Conservation (phyloP, 1,140 invertebrate species). For the Camponotus pennsylvanicus region DNA sequence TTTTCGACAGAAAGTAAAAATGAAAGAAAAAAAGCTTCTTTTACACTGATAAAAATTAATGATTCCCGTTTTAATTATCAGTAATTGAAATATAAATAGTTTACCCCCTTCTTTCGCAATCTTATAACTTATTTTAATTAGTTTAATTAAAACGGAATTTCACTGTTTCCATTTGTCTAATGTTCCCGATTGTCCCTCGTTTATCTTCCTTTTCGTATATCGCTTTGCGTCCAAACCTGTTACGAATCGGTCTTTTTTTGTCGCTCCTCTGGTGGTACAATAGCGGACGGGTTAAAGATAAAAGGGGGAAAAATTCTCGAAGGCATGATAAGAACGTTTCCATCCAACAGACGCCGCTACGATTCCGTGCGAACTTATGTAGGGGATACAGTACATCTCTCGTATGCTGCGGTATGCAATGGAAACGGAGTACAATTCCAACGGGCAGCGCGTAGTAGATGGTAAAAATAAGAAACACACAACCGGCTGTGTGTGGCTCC, state of each 20-base stretch:
- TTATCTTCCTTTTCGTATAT: background rate
- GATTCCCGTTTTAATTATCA: background rate
- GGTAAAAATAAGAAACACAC: conserved; percentile 73
- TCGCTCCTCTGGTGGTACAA: background rate
- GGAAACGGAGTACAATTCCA: conserved; percentile 60
- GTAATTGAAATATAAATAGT: conserved; percentile 20
- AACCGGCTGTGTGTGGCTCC: conserved; percentile 60
- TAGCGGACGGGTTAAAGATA: conserved; percentile 16
- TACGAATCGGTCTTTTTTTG: conserved; percentile 11
- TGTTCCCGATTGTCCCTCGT: background rate
- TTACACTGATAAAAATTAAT: background rate
- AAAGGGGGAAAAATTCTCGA: conserved; percentile 49
- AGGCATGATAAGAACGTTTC: conserved; percentile 47
- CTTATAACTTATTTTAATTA: background rate
- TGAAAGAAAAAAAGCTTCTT: background rate
- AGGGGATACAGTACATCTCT: conserved; percentile 36
- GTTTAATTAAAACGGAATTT: background rate
- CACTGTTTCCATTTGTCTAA: background rate
- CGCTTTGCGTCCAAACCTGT: conserved; percentile 9
- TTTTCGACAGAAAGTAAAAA: background rate
- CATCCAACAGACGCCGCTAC: conserved; percentile 10
- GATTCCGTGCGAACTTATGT: background rate
- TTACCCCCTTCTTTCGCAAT: background rate
- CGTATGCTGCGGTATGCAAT: conserved; percentile 22
- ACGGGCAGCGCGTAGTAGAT: conserved; percentile 5